These are phyloP conservation scores for Ceratina australensis DNA, from an alignment of 1,140 invertebrate genomes.

Conservation along the genomic window DNA sequence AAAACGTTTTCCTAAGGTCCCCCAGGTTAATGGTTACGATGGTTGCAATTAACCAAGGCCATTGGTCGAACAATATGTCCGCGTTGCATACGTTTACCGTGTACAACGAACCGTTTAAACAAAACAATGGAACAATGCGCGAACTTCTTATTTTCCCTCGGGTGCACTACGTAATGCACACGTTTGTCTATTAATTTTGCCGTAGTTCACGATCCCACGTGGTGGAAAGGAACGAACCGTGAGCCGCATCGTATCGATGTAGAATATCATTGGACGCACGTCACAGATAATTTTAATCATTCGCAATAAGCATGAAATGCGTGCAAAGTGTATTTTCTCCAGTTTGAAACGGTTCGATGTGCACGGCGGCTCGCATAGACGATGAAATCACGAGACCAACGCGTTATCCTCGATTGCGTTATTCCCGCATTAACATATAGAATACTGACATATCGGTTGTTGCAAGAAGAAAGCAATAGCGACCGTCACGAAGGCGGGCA, in stretches of 20 bases:
- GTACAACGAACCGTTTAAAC: not conserved
- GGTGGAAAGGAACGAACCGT: not conserved
- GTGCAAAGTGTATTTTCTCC: constrained; percentile 21
- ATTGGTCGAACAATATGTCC: not conserved
- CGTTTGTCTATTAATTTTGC: not conserved
- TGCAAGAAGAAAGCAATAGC: not conserved
- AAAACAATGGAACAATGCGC: constrained; percentile 20
- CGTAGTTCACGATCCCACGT: not conserved
- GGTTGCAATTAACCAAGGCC: not conserved
- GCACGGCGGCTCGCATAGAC: not conserved
- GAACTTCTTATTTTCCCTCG: not conserved
- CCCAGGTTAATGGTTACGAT: not conserved
- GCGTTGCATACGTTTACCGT: no score
- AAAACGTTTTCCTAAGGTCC: not conserved
- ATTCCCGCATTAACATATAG: not conserved
- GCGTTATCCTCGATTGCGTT: not conserved
- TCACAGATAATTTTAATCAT: constrained; percentile 43
- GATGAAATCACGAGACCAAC: constrained; percentile 21
- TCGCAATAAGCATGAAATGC: constrained; percentile 18
- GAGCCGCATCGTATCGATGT: not conserved
- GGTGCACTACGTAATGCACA: not conserved
- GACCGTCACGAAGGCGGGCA: not conserved
- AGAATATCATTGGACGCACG: constrained; percentile 20
- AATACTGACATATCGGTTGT: not conserved
- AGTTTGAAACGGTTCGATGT: constrained; percentile 1